Conservation (phyloP, 2,888 invertebrate genomes). For the Podotricha telesiphe region DNA sequence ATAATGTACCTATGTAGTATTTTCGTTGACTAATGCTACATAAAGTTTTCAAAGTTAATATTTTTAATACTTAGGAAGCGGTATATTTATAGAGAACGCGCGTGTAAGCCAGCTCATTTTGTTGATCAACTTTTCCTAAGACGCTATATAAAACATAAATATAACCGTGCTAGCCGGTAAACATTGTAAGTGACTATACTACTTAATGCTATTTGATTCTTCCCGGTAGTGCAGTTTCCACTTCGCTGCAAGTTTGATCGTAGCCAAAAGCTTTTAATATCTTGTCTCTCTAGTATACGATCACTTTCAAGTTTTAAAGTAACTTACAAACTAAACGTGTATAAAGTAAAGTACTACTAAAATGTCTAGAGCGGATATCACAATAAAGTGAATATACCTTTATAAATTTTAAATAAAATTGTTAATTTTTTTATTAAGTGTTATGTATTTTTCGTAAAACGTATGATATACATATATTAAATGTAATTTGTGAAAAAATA, state of each 20-base stretch:
- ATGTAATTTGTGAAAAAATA: no score
- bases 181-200: neutral
- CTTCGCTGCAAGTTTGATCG: constrained; percentile 25
- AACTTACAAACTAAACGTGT: constrained; percentile 34
- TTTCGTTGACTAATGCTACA: no score
- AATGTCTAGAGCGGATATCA: neutral
- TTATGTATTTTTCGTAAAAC: no score
- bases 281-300: constrained; percentile 34
- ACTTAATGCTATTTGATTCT: constrained; percentile 9
- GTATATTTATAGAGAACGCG: no score
- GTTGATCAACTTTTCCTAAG: no score
- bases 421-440: no score
- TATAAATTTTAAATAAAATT: no score
- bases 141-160: neutral
- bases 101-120: no score
- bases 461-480: no score
- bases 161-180: neutral
- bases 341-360: constrained; percentile 8
- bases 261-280: constrained; percentile 39
- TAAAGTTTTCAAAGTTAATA: no score
- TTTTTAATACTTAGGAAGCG: no score
- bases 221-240: constrained; percentile 20
- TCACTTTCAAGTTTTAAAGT: constrained; percentile 38
- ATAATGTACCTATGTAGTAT: no score
- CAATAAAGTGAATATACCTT: neutral